These are phyloP conservation scores for Phaethon lepturus DNA, from an alignment of 2,113 vertebrate genomes.

Conservation along the genomic window DNA sequence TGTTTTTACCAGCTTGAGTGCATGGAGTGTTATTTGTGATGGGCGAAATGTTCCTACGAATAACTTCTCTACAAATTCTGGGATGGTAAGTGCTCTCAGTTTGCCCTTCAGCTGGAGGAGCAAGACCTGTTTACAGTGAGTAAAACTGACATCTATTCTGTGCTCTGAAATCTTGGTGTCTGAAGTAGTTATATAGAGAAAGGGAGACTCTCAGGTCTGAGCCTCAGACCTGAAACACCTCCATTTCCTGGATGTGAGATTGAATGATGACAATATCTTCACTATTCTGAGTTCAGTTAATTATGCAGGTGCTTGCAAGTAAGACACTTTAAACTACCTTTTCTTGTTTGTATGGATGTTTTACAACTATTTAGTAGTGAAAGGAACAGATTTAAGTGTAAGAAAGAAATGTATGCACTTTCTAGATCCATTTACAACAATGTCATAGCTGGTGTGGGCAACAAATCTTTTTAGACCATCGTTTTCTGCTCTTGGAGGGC, in stretches of 20 bases:
- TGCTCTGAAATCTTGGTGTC: background rate
- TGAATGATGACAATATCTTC: background rate
- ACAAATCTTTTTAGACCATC: background rate
- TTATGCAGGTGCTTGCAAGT: background rate
- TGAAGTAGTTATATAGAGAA: background rate
- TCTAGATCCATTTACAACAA: background rate
- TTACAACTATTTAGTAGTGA: background rate
- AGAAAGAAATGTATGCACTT: fast-evolving
- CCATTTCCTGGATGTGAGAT: background rate
- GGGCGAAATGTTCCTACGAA: background rate
- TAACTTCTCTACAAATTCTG: background rate
- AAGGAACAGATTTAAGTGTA: background rate
- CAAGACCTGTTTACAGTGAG: background rate
- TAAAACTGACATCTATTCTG: fast-evolving
- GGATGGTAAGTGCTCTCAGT: background rate
- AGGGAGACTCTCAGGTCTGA: background rate
- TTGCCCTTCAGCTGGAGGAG: background rate
- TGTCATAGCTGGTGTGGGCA: background rate
- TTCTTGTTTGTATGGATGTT: background rate
- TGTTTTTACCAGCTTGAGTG: background rate
- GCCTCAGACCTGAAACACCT: background rate
- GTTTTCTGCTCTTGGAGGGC: background rate
- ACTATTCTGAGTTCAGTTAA: background rate
- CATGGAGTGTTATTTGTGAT: background rate
- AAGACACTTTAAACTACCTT: background rate